These are phyloP conservation scores for Gephyroberyx darwinii DNA, from an alignment of 2,797 vertebrate species.

Conservation along the genomic window DNA sequence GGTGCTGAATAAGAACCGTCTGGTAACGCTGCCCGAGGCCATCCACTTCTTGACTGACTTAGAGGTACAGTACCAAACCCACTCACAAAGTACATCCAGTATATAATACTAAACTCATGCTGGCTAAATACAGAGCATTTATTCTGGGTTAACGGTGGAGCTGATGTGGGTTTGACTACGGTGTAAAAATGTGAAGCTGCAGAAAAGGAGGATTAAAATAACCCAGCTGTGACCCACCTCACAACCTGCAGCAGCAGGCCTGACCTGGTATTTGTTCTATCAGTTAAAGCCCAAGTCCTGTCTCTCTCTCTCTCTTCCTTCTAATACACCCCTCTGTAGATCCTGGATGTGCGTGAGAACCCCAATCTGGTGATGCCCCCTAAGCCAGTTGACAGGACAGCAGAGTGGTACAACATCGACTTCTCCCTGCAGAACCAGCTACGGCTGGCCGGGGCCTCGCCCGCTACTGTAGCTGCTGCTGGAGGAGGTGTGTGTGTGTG, in stretches of 20 bases:
- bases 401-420: conserved; percentile 99
- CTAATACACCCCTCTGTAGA: conserved; percentile 68
- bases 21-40: conserved; percentile 95
- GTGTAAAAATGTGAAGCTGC: not conserved
- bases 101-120: too few relatives aligned
- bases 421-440: conserved; percentile 98
- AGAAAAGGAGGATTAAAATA: too few relatives aligned
- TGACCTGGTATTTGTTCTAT: too few relatives aligned
- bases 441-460: conserved; percentile 93
- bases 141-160: not conserved
- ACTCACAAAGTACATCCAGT: not conserved
- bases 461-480: conserved; percentile 91
- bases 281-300: too few relatives aligned
- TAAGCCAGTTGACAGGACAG: conserved; percentile 87
- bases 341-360: conserved; percentile 96
- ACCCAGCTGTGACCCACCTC: too few relatives aligned
- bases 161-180: not conserved
- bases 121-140: not conserved
- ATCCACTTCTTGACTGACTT: conserved; percentile 93
- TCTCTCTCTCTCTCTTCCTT: not conserved
- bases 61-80: conserved; percentile 79
- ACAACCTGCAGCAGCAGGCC: too few relatives aligned
- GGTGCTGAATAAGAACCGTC: conserved; percentile 95
- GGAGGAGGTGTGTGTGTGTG: conserved; percentile 81
- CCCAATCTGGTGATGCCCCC: conserved; percentile 98